Percentiles rank a stretch among this genome's conserved stretches.
Conservation (phyloP, 2,797 vertebrate genomes). For the Luscinia megarhynchos region DNA sequence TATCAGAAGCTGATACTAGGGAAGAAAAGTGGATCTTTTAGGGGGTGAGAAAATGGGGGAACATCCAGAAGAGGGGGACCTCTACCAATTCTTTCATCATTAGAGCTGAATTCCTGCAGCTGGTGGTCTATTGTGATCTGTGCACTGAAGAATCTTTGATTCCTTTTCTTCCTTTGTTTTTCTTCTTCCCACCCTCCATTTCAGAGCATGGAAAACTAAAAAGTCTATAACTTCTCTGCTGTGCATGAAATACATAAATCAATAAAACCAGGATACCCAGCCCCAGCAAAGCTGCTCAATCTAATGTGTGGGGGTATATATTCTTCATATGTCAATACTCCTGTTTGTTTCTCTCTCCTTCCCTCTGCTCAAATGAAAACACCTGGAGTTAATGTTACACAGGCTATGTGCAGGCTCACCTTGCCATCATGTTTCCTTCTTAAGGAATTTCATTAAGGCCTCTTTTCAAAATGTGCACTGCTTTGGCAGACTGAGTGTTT, state of each 20-base stretch:
- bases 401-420: constrained; percentile 3
- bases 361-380: constrained; percentile 34
- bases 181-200: not conserved
- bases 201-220: not conserved
- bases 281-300: not conserved
- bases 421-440: constrained; percentile 36
- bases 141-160: not conserved
- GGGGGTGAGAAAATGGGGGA: not conserved
- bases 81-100: not conserved
- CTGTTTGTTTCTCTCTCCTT: constrained; percentile 26
- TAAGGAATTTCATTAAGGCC: constrained; percentile 70
- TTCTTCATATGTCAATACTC: not conserved
- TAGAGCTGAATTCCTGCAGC: not conserved
- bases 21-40: not conserved
- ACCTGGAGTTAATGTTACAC: constrained; percentile 62
- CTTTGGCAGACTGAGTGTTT: not conserved
- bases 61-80: not conserved
- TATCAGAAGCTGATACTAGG: not conserved
- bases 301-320: not conserved
- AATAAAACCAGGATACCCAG: not conserved
- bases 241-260: not conserved
- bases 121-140: not conserved
- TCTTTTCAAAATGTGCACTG: constrained; percentile 9
- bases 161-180: not conserved
- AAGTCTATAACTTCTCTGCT: not conserved